A percentile compares a stretch with the other conserved stretches of the same genome.
Conservation (phyloP, 2,113 vertebrate species). For the Narcine bancroftii region DNA sequence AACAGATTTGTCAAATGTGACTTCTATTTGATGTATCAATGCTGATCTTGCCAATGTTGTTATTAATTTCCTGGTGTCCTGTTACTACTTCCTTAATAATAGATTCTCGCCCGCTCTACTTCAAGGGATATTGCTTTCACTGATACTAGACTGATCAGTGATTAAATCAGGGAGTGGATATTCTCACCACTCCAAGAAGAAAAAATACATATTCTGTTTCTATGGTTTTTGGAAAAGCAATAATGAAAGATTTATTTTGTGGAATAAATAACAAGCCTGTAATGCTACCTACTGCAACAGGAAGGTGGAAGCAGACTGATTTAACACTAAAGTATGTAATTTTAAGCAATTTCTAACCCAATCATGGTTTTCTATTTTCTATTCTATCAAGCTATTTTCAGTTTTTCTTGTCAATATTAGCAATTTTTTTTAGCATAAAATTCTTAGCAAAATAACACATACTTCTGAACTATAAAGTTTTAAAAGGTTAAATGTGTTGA, state of each 20-base stretch:
- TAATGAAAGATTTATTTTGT: neutral
- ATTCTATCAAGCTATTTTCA: neutral
- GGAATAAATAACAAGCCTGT: neutral
- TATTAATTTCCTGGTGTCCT: too few relatives aligned
- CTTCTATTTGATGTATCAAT: too few relatives aligned
- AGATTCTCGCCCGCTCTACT: too few relatives aligned
- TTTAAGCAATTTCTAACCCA: neutral
- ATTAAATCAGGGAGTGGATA: too few relatives aligned
- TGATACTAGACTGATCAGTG: too few relatives aligned
- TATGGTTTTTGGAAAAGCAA: neutral
- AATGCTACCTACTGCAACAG: neutral
- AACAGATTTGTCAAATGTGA: too few relatives aligned
- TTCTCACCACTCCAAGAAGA: neutral
- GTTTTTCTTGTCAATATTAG: neutral
- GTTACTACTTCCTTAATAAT: too few relatives aligned
- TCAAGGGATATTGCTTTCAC: too few relatives aligned
- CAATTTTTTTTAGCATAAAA: neutral
- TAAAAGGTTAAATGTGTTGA: neutral
- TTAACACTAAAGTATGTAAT: neutral
- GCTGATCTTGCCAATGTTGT: too few relatives aligned
- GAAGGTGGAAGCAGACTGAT: neutral
- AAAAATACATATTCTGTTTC: neutral
- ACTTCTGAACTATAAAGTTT: neutral
- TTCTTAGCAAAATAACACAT: neutral
- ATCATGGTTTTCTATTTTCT: neutral